Percentiles rank a stretch among this genome's conserved stretches.
phyloP scores from a whole-genome alignment of 37 sponge, comb jelly and placozoan genomes.

The Hexactinellida sp. region DNA sequence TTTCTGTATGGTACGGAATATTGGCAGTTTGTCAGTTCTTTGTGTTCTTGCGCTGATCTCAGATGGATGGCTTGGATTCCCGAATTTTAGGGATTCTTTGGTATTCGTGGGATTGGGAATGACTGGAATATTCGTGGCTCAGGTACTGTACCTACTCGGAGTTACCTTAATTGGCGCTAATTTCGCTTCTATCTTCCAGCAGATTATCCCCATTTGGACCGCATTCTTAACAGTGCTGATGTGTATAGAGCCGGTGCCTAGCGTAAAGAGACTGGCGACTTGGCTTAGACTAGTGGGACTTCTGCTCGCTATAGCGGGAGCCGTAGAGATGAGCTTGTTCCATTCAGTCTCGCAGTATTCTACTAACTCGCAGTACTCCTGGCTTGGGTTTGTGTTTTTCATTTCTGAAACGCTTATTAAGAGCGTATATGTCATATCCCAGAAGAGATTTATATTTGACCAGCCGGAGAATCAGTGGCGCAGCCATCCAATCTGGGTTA shows the following conservation, averaged over 20 bases:
- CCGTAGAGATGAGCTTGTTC: constrained; percentile 5
- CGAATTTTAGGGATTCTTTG: background rate
- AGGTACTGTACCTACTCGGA: constrained; percentile 4
- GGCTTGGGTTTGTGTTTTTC: too few relatives aligned
- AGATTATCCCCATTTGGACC: too few relatives aligned
- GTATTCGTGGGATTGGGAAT: too few relatives aligned
- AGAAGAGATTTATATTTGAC: constrained; percentile 51
- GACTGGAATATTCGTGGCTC: constrained; percentile 4
- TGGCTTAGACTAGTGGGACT: background rate
- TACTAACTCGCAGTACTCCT: too few relatives aligned
- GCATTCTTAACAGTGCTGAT: too few relatives aligned
- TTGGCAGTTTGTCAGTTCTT: background rate
- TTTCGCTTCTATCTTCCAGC: constrained; percentile 12
- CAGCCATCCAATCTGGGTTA: constrained; percentile 40
- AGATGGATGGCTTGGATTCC: background rate
- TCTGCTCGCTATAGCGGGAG: background rate
- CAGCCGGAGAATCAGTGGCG: constrained; percentile 27
- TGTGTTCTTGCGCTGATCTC: background rate
- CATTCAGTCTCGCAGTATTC: too few relatives aligned
- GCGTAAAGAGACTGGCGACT: too few relatives aligned
- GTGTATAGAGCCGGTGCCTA: too few relatives aligned
- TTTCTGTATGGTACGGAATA: background rate
- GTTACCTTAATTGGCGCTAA: background rate
- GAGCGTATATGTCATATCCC: constrained; percentile 36
- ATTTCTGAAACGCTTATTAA: too few relatives aligned